Evolutionary conservation across 1,140 invertebrate genomes (phyloP), one percentile per base, ranked within the genome.

Genomic region (Solenopsis fugax): DNA sequence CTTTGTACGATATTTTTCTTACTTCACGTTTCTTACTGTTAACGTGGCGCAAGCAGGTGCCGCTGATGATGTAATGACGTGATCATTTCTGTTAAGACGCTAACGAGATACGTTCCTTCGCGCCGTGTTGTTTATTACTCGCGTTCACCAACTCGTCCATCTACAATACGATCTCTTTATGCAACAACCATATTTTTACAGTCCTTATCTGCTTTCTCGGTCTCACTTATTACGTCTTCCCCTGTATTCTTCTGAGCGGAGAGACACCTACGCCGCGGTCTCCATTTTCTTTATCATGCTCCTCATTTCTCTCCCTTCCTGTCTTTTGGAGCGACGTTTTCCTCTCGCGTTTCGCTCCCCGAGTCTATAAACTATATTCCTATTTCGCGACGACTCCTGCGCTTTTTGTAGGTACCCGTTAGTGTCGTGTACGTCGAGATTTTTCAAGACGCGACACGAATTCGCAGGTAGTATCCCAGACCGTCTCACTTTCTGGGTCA

Each of bases 341-440:
- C 9, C 71, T 76, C 52, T 50, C 54, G 67, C n/a, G 45, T 60
- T 50, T 72, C 7, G 41, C 29, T 54, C 10, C 50, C 29, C 13
- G 10, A 88, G 75, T 60, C 82, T 89, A 89, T 89, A 87, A 90
- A 90, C 88, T 86, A 87, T 81, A 89, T 89, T 89, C 84, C 75
- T 89, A 89, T 89, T 89, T 89, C 69, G 29, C 71, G 21, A 62
- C 71, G 29, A 76, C 34, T 84, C 41, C 21, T 18, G 12, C 45
- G 24, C 41, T 64, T 75, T 72, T 80, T 76, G 76, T 81, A 81
- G 52, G 45, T 89, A 52, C 62, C 69, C 45, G 56, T 87, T 82
- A 80, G 41, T 56, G 80, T 34, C 10, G 41, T 29, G 21, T 45
- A 65, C 4, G 60, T 50, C 34, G 73, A 58, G 73, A 65, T 85